phyloP scores from a whole-genome alignment of 2,888 invertebrate genomes.

The Crocallis elinguaria region DNA sequence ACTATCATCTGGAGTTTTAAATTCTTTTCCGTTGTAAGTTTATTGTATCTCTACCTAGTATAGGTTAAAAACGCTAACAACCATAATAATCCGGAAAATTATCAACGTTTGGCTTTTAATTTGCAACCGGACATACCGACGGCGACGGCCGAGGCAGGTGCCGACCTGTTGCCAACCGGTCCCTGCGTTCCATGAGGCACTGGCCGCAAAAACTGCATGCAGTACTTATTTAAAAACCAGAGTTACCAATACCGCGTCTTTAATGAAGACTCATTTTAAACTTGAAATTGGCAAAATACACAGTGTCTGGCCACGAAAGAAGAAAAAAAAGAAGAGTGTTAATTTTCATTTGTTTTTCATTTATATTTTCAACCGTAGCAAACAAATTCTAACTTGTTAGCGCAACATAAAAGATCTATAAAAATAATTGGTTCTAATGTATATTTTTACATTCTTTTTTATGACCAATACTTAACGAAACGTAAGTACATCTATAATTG shows the following conservation, averaged over 20 bases:
- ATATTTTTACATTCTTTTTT: not conserved
- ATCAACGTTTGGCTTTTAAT: constrained; percentile 57
- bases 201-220: constrained; percentile 48
- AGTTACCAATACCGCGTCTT: constrained; percentile 34
- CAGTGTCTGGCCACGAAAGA: no score
- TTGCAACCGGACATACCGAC: constrained; percentile 68
- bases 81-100: constrained; percentile 52
- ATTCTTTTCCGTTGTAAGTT: no score
- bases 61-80: constrained; percentile 44
- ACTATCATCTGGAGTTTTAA: no score
- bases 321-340: no score
- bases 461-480: no score
- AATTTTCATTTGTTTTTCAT: not conserved
- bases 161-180: constrained; percentile 75
- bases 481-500: no score
- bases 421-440: not conserved
- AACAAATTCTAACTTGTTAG: constrained; percentile 4
- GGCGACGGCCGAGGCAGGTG: constrained; percentile 66
- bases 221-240: constrained; percentile 45
- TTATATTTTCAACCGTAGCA: not conserved
- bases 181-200: constrained; percentile 43
- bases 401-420: not conserved
- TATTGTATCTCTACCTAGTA: constrained; percentile 14
- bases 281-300: no score
- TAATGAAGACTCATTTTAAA: not conserved